Evolutionary conservation across 1,140 invertebrate genomes (phyloP), one percentile per base, ranked within the genome.

Genomic region (Drosophila leontia): DNA sequence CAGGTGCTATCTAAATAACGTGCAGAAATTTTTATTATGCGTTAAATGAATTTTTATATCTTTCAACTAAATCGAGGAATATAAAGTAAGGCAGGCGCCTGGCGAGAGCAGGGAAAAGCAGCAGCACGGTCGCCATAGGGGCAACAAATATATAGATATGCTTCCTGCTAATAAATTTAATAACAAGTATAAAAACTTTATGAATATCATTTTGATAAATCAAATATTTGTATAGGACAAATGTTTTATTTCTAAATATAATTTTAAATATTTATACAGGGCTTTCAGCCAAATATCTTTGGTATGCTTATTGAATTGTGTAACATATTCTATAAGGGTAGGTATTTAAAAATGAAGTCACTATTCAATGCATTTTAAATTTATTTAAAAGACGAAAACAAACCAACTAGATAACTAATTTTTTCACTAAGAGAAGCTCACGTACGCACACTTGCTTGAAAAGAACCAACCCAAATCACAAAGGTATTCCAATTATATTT

Each of bases 1-100:
- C 63, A 77, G 75, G 74, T 79, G 76, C 68, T 57, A 39, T 63
- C 60, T 78, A 75, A 72, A 88, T 86, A 80, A 82, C 81, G 81
- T 84, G 85, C 78, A 90, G 81, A 88, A 58, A 90, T 79, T 60
- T 88, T 90, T 88, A 88, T 88, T 88, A 53, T 61, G 85, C 85
- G 85, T 88, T 90, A 90, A 88, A 88, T 88, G 85, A 88, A 88
- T 88, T 90, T 90, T 82, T 90, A 83, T 86, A 80, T 82, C 77
- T 80, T 55, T 74, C 68, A 62, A 51, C 57, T 58, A 41, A 90
- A 59, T 70, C 78, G 47, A 39, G 50, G 41, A 42, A 65, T 58
- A 62, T 19, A 67, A 72, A 47, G 17, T 13, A 13, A 48, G 26
- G 50, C 50, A 50, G 50, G 17, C n/a, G 12, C 37, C 26, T 17